phyloP scores from a whole-genome alignment of 2,888 invertebrate species.

The Eupithecia inturbata region DNA sequence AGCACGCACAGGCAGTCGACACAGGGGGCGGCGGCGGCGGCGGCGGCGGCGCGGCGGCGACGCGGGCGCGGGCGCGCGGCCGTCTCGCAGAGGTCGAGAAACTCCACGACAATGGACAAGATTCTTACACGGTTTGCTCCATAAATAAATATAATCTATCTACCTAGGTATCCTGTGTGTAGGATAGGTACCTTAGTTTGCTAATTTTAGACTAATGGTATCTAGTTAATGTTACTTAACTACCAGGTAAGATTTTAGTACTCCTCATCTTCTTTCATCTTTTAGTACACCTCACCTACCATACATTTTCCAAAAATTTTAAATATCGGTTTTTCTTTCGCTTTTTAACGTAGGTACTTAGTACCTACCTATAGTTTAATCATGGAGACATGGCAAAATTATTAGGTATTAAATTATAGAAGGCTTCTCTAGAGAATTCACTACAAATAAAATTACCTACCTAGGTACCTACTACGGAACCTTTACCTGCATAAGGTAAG shows the following conservation, averaged over 20 bases:
- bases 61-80: constrained; percentile 40
- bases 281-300: no score
- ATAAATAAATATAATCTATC: neutral
- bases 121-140: constrained; percentile 61
- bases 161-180: neutral
- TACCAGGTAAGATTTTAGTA: no score
- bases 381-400: no score
- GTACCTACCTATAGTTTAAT: no score
- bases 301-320: no score
- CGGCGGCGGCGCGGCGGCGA: constrained; percentile 20
- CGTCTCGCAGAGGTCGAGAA: constrained; percentile 66
- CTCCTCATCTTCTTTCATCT: no score
- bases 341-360: no score
- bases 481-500: neutral
- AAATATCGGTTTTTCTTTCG: no score
- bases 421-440: neutral
- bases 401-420: neutral
- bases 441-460: neutral
- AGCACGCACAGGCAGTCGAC: neutral
- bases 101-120: constrained; percentile 68
- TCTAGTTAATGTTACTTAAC: no score
- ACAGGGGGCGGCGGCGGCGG: constrained; percentile 46
- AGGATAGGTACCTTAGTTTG: neutral
- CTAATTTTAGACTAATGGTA: no score
- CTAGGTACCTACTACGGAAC: neutral